Evolutionary conservation across 2,888 invertebrate genomes (phyloP).

Genomic region (Platerodrilus igneus): DNA sequence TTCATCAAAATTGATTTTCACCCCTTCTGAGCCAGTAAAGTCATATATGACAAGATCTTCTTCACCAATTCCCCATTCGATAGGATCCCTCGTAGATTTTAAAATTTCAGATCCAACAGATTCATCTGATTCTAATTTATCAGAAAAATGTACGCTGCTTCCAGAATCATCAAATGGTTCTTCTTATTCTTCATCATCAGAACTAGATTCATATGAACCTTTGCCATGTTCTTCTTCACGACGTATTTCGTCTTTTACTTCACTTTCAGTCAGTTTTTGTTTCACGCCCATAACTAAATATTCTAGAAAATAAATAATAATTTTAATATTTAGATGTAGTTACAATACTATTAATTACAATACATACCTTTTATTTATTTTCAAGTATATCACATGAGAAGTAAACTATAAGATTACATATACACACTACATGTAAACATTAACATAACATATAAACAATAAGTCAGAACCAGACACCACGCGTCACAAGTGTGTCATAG

Average conservation of each 20-base stretch:
- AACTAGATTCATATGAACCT: slow-evolving; percentile 1
- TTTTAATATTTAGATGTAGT: slow-evolving; percentile 1
- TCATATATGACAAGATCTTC: slow-evolving; percentile 5
- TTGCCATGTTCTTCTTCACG: neutral
- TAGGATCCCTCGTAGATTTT: slow-evolving; percentile 8
- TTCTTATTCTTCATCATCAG: slow-evolving; percentile 1
- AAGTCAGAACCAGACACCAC: slow-evolving; percentile 7
- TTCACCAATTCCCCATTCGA: slow-evolving; percentile 3
- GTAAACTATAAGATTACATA: neutral
- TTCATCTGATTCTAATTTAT: slow-evolving; percentile 5
- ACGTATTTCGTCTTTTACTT: neutral
- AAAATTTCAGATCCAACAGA: slow-evolving; percentile 6
- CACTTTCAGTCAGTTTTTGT: neutral
- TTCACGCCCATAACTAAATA: neutral
- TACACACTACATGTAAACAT: slow-evolving; percentile 4
- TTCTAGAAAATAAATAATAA: slow-evolving; percentile 4
- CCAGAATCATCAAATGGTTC: slow-evolving; percentile 2
- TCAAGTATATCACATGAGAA: neutral
- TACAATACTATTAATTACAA: slow-evolving; percentile 1
- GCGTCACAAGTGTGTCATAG: slow-evolving; percentile 1
- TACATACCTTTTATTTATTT: slow-evolving; percentile 4
- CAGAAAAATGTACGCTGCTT: slow-evolving; percentile 4
- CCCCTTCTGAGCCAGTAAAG: slow-evolving; percentile 5
- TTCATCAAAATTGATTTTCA: slow-evolving; percentile 3
- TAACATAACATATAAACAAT: slow-evolving; percentile 4